Percentiles rank a stretch among this genome's conserved stretches.
Evolutionary conservation across 2,888 invertebrate species (phyloP).

Genomic region (Hirtodrosophila histrioides): DNA sequence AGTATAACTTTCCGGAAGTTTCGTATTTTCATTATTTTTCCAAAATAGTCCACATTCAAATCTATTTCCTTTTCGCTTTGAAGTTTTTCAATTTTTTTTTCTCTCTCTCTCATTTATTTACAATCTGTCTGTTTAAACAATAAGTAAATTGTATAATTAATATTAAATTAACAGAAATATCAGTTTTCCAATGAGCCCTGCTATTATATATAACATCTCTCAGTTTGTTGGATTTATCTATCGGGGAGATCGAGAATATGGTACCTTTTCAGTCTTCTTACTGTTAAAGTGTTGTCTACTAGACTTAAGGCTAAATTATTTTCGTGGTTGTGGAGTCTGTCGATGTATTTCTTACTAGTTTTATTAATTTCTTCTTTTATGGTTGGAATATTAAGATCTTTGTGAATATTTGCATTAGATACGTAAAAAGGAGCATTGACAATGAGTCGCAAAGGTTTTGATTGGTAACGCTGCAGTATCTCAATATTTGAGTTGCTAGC

Average conservation of each 20-base stretch:
- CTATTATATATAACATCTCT: neutral
- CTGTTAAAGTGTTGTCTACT: neutral
- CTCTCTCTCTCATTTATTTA: too few relatives aligned
- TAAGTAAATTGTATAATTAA: too few relatives aligned
- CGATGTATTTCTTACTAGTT: neutral
- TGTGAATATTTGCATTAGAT: slow-evolving; percentile 9
- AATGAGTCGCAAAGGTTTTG: slow-evolving; percentile 1
- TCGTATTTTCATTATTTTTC: too few relatives aligned
- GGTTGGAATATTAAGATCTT: neutral
- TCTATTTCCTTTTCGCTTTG: too few relatives aligned
- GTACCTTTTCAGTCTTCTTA: neutral
- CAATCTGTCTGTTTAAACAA: too few relatives aligned
- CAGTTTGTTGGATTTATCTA: neutral
- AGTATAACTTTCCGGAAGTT: too few relatives aligned
- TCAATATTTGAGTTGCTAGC: neutral
- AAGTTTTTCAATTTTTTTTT: too few relatives aligned
- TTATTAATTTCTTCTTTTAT: neutral
- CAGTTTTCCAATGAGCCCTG: too few relatives aligned
- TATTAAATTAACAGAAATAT: too few relatives aligned
- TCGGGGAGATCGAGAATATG: neutral
- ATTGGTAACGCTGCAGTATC: slow-evolving; percentile 2
- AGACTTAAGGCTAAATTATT: too few relatives aligned
- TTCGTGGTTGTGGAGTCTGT: neutral
- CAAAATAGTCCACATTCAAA: too few relatives aligned
- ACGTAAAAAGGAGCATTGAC: slow-evolving; percentile 1